A percentile compares a stretch with the other conserved stretches of the same genome.
phyloP scores from a whole-genome alignment of 2,888 invertebrate genomes.

The Aspidapion aeneum region DNA sequence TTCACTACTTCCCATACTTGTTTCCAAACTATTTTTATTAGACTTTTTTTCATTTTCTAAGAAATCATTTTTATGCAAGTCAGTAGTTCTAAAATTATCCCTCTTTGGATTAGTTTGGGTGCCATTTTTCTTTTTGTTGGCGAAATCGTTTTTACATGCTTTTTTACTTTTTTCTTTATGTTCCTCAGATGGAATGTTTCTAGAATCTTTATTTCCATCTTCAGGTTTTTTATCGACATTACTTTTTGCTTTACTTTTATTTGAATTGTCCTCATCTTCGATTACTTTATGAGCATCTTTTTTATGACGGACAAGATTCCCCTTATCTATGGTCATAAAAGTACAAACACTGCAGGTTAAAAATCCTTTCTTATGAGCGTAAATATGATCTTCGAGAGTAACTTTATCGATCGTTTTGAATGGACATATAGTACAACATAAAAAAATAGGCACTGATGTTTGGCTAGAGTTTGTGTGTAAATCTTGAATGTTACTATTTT shows the following conservation, averaged over 20 bases:
- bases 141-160: too few species aligned
- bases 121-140: too few species aligned
- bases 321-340: background rate
- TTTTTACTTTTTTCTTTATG: too few species aligned
- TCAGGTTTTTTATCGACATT: too few species aligned
- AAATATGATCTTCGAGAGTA: background rate
- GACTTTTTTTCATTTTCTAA: too few species aligned
- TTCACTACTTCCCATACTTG: too few species aligned
- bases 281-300: background rate
- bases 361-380: background rate
- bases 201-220: too few species aligned
- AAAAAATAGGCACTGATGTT: background rate
- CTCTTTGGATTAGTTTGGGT: too few species aligned
- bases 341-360: background rate
- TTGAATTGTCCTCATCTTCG: background rate
- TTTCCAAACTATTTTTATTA: too few species aligned
- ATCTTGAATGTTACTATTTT: background rate
- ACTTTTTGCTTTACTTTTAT: background rate
- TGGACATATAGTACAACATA: background rate
- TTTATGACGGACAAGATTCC: background rate
- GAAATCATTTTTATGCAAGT: too few species aligned
- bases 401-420: background rate
- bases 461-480: background rate
- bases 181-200: too few species aligned
- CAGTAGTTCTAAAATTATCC: too few species aligned